These are phyloP conservation scores for Leptinotarsa haldemani DNA, from an alignment of 2,888 invertebrate genomes.

Conservation along the genomic window DNA sequence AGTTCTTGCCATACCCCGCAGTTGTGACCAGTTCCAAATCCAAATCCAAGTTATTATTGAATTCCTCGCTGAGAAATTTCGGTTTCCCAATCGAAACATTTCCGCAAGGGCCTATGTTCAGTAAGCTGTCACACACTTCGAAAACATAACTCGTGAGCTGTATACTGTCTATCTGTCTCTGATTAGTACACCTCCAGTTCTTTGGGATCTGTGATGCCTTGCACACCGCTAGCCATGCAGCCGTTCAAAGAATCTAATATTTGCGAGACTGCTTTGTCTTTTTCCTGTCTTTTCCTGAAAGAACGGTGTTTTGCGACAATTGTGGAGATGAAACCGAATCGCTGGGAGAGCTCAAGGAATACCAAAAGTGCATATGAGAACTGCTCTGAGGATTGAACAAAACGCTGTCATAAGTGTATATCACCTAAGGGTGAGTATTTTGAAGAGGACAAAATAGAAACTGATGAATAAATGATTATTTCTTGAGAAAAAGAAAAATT, in stretches of 20 bases:
- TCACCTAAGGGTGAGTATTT: too few relatives aligned
- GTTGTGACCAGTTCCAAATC: slow-evolving; percentile 94
- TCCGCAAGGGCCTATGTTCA: slow-evolving; percentile 97
- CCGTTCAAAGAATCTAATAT: slow-evolving; percentile 76
- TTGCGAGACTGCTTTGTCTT: slow-evolving; percentile 62
- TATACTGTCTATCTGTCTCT: slow-evolving; percentile 71
- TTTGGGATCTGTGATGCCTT: slow-evolving; percentile 85
- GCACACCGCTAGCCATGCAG: slow-evolving; percentile 83
- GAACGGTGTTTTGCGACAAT: too few relatives aligned
- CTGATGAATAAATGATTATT: too few relatives aligned
- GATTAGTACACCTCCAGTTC: slow-evolving; percentile 73
- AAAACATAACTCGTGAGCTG: slow-evolving; percentile 89
- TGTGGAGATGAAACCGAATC: too few relatives aligned
- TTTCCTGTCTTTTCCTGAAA: too few relatives aligned
- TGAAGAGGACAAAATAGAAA: too few relatives aligned
- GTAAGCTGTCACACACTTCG: slow-evolving; percentile 94
- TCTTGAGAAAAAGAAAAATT: too few relatives aligned
- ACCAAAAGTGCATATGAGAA: too few relatives aligned
- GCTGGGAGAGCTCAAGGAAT: too few relatives aligned
- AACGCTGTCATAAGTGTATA: too few relatives aligned
- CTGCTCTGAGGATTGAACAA: too few relatives aligned
- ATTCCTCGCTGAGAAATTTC: slow-evolving; percentile 84
- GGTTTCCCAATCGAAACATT: slow-evolving; percentile 95
- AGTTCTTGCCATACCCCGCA: slow-evolving; percentile 95
- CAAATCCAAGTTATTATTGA: slow-evolving; percentile 71